A percentile compares a stretch with the other conserved stretches of the same genome.
Evolutionary conservation across 2,888 invertebrate genomes (phyloP).

Genomic region (Heliconius charithonia): DNA sequence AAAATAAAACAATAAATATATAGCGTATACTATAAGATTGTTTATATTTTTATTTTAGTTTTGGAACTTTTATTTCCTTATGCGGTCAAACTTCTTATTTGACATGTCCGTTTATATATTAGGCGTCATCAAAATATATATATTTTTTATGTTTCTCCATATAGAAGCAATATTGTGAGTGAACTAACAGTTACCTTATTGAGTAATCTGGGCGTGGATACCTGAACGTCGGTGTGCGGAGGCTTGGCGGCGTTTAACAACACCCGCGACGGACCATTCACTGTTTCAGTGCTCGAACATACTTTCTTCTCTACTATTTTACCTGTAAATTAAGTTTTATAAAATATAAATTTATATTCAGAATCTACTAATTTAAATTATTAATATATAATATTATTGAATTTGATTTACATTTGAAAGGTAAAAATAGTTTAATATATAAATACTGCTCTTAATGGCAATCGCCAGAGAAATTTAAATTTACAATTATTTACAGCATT

Average conservation of each 20-base stretch:
- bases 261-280: slow-evolving; percentile 75
- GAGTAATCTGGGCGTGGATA: slow-evolving; percentile 82
- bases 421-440: no score
- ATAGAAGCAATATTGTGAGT: slow-evolving; percentile 65
- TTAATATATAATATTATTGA: no score
- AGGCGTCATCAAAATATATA: neutral
- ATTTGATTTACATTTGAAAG: no score
- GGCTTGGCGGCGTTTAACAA: slow-evolving; percentile 71
- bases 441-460: no score
- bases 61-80: no score
- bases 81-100: neutral
- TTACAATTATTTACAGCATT: no score
- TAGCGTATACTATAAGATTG: no score
- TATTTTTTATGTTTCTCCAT: slow-evolving; percentile 52
- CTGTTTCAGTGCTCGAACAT: slow-evolving; percentile 77
- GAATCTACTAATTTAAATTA: neutral
- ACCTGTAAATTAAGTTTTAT: slow-evolving; percentile 66
- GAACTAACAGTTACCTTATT: slow-evolving; percentile 80
- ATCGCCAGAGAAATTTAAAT: no score
- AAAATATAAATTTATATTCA: neutral
- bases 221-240: slow-evolving; percentile 79
- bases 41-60: no score
- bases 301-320: slow-evolving; percentile 87
- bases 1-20: no score
- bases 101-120: neutral